These are phyloP conservation scores for Phortica variegata DNA, from an alignment of 1,140 invertebrate species.

Conservation along the genomic window DNA sequence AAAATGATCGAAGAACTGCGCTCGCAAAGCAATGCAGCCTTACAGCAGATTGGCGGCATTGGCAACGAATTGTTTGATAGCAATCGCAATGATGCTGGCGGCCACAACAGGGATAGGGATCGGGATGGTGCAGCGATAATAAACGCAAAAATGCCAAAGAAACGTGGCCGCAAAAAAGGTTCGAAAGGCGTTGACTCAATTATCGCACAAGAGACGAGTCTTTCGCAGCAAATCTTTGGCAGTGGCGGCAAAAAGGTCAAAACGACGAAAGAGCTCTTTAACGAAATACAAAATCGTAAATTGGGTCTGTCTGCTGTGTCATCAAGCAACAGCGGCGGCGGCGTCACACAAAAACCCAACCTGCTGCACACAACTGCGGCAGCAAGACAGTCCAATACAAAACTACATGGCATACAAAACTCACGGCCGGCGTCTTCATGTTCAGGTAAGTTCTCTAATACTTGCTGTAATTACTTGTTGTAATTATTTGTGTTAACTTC, in stretches of 20 bases:
- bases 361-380: constrained; percentile 15
- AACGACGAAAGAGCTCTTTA: constrained; percentile 80
- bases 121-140: background rate
- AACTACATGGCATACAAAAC: background rate
- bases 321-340: constrained; percentile 8
- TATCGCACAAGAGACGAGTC: constrained; percentile 42
- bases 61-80: too few relatives aligned
- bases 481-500: constrained; percentile 2
- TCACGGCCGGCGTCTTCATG: constrained; percentile 39
- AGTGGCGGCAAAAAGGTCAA: constrained; percentile 73
- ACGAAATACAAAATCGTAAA: constrained; percentile 71
- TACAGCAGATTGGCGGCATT: too few relatives aligned
- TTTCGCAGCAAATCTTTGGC: constrained; percentile 44
- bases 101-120: too few relatives aligned
- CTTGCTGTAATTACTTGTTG: background rate
- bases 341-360: constrained; percentile 12
- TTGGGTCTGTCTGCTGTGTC: constrained; percentile 23
- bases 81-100: too few relatives aligned
- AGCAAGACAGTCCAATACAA: constrained; percentile 7
- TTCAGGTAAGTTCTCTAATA: constrained; percentile 32
- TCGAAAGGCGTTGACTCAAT: constrained; percentile 62
- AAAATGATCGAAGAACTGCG: too few relatives aligned
- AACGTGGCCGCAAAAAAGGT: constrained; percentile 70
- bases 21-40: too few relatives aligned
- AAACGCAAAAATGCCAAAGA: constrained; percentile 54